A percentile compares a stretch with the other conserved stretches of the same genome.
Conservation (phyloP, 2,113 vertebrate genomes). For the Nothoprocta pentlandii region DNA sequence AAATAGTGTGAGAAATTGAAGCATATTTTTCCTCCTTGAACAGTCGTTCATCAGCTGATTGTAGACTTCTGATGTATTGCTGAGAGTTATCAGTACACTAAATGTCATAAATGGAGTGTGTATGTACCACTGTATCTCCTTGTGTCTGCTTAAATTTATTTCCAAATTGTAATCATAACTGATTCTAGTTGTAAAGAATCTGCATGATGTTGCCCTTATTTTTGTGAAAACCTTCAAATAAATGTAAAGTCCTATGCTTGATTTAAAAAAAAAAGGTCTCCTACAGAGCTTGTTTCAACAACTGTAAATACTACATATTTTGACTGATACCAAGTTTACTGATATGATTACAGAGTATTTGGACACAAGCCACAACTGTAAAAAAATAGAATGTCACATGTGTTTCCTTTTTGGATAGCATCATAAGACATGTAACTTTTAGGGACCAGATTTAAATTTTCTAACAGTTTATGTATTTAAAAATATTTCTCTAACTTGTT, state of each 20-base stretch:
- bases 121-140: conserved; percentile 64
- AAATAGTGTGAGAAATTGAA: conserved; percentile 46
- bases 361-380: conserved; percentile 1
- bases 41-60: conserved; percentile 46
- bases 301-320: conserved; percentile 15
- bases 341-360: conserved; percentile 31
- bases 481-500: not conserved
- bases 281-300: conserved; percentile 62
- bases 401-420: conserved; percentile 2
- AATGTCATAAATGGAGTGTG: conserved; percentile 66
- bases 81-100: conserved; percentile 57
- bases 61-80: conserved; percentile 61
- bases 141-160: conserved; percentile 58
- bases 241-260: conserved; percentile 75
- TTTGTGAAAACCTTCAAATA: conserved; percentile 76
- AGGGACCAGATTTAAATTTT: not conserved
- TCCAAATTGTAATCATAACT: conserved; percentile 57
- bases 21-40: conserved; percentile 55
- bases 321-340: not conserved
- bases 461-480: not conserved
- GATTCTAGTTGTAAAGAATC: conserved; percentile 65
- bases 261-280: conserved; percentile 66
- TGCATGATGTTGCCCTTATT: conserved; percentile 76
- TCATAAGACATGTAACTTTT: not conserved
- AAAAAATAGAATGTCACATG: conserved; percentile 38